phyloP scores from a whole-genome alignment of 2,113 vertebrate genomes.

The Stegostoma tigrinum region DNA sequence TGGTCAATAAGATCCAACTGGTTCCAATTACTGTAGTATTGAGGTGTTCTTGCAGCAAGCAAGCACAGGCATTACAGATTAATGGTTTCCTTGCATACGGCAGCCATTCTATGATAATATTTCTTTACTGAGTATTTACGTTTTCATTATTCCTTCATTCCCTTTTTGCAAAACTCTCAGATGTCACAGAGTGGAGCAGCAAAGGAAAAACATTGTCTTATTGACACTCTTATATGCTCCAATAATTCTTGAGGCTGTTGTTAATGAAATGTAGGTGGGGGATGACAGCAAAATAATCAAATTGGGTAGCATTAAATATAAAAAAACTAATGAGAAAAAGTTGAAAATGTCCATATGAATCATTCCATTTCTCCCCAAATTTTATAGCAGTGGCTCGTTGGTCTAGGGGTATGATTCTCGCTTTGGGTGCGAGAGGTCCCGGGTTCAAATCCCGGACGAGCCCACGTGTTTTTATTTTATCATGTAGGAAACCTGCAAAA shows the following conservation, averaged over 20 bases:
- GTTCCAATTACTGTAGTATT: no score
- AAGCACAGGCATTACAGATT: background rate
- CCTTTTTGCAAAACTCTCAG: background rate
- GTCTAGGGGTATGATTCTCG: no score
- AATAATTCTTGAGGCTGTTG: background rate
- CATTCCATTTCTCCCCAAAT: no score
- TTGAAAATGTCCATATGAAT: no score
- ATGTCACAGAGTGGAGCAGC: background rate
- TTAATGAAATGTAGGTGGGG: background rate
- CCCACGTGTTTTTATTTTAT: no score
- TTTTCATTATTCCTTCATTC: background rate
- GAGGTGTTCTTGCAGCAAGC: background rate
- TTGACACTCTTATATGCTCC: background rate
- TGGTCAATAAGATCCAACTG: no score
- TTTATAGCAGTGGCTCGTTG: no score
- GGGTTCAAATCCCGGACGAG: no score
- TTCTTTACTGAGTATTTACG: no score
- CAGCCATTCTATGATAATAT: no score
- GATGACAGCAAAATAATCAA: background rate
- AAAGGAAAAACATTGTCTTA: background rate
- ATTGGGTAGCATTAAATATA: background rate
- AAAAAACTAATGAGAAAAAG: background rate
- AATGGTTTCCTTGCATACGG: background rate
- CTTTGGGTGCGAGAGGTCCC: no score
- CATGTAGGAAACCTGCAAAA: no score